Base-by-base conservation (phyloP, 2,113 vertebrate genomes). In the Erythrocercus mccallii region DNA sequence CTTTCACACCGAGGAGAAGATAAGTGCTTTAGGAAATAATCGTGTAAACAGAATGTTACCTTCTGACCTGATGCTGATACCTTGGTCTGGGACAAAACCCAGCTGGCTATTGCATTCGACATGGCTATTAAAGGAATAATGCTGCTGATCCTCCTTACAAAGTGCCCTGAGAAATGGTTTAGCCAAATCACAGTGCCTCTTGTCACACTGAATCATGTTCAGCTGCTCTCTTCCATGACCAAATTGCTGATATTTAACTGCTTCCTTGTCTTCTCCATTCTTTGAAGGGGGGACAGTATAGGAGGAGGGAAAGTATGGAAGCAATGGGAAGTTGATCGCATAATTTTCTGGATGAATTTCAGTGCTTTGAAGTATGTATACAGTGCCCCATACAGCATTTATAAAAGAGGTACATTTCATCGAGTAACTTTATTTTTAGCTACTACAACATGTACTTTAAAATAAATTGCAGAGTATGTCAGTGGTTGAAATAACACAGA, bases 11-110 rank as follows among this genome's bases (percentile, higher is more conserved):
- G 97, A 97, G 94, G 97, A 98, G 98, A 97, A 98, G 98, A 98
- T 97, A 98, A 98, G 98, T 98, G 98, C 98, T 99, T 99, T 98
- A 99, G 99, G 98, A 99, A 98, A 98, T 97, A 97, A 98, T 98
- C 98, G 35, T 99, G 98, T 99, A 99, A 99, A 99, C 99, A 99
- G 98, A 98, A 97, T 97, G 98, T 99, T 99, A 99, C 98, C 98
- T 99, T 98, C 98, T 99, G 99, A 99, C 99, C 99, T 98, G 98
- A 95, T 95, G 97, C 98, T 98, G 98, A 98, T 98, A 98, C 98
- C 99, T 98, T 98, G 97, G 93, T 97, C 66, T 83, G 97, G 98
- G 98, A 99, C 98, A 99, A 99, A 99, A 98, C 98, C 91, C 97
- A 83, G 90, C 56, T 94, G 96, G 97, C 95, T 97, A 92, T 98